Base-by-base conservation (phyloP, 2,888 invertebrate genomes). In the Habrosyne pyritoides region DNA sequence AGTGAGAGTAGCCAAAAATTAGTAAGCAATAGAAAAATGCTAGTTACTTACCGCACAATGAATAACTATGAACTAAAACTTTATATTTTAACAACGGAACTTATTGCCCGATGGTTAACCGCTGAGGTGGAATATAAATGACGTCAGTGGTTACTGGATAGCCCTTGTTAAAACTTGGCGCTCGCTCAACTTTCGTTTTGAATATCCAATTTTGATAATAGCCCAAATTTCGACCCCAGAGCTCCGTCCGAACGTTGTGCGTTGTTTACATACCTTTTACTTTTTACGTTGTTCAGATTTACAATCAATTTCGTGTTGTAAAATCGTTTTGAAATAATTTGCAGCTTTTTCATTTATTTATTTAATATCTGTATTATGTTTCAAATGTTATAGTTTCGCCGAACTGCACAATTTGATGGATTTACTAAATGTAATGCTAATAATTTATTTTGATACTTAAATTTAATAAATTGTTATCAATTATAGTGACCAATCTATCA, bases 141-240 rank as follows among this genome's bases (percentile, higher is more conserved):
- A 42, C 42, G 42, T 42, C 18, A 18, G 42, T 42, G 42, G 62
- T 48, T 50, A 55, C 51, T 56, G 51, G 54, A 55, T 51, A 55
- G 6, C 51, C 56, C 68, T 77, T 68, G 72, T 73, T 76, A 77
- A 68, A 76, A 78, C 71, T 77, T 72, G 54, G 55, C 54, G 59
- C 59, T 53, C 56, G 52, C 47, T 59, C 55, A 50, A 42, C 33
- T 56, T 53, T 59, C 59, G 66, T 65, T 67, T 66, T 53, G 55
- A 61, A 63, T 64, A 61, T 64, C 64, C 57, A 67, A 68, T 61
- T 65, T 59, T 47, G 36, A 50, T 60, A 55, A 63, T 59, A 63
- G 52, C 57, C 55, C 52, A 30, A 33, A 36, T 33, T 47, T 47
- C n/a, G 24, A 22, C 18, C 42, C 14, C 42, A 42, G 42, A 42